A percentile compares a stretch with the other conserved stretches of the same genome.
phyloP scores from a whole-genome alignment of 2,113 vertebrate species.

The Pomatorhinus ruficollis region DNA sequence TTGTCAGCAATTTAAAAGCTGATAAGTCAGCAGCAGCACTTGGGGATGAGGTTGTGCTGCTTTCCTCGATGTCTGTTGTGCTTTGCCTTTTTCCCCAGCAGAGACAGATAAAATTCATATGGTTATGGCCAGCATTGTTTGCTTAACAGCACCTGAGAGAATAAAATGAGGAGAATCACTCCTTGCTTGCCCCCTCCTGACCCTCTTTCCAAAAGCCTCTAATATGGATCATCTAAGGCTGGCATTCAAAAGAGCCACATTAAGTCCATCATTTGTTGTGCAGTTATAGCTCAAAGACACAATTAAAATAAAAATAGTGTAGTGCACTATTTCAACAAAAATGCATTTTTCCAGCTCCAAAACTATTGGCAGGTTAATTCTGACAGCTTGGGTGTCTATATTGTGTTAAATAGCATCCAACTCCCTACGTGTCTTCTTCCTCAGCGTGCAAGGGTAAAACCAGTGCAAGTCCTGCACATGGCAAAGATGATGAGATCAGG shows the following conservation, averaged over 20 bases:
- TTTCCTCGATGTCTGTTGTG: not conserved
- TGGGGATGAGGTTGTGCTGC: not conserved
- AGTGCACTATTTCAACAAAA: not conserved
- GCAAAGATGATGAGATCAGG: not conserved
- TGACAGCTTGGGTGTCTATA: not conserved
- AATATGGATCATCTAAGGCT: not conserved
- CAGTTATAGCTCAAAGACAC: not conserved
- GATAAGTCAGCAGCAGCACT: constrained; percentile 7
- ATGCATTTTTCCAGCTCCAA: not conserved
- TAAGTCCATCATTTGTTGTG: not conserved
- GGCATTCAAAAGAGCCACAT: not conserved
- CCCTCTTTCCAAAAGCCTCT: not conserved
- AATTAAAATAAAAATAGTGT: not conserved
- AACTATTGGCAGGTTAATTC: not conserved
- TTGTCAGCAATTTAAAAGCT: constrained; percentile 61
- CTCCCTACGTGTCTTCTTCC: no score
- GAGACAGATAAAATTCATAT: not conserved
- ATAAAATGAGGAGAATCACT: not conserved
- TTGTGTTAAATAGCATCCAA: not conserved
- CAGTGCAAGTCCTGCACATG: not conserved
- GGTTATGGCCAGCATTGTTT: not conserved
- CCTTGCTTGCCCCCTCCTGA: not conserved
- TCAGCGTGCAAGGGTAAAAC: not conserved
- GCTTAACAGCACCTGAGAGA: not conserved
- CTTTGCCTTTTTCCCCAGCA: not conserved